These are phyloP conservation scores for Theristus sp. DNA, from an alignment of 2,888 invertebrate species.

Conservation along the genomic window DNA sequence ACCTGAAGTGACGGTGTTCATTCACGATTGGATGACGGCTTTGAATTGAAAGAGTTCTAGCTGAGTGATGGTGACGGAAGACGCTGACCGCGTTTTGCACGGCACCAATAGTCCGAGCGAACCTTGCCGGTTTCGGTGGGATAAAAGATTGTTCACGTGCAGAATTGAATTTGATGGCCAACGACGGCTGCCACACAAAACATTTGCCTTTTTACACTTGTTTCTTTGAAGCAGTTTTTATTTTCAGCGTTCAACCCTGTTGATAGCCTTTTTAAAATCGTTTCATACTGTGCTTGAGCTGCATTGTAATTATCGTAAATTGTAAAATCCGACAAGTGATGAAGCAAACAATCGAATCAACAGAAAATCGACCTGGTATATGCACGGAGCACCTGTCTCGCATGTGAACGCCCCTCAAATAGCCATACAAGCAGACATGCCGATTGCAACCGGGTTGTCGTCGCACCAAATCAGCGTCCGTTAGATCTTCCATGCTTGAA, in stretches of 20 bases:
- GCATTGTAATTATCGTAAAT: no score
- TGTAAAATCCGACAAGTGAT: no score
- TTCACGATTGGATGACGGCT: neutral
- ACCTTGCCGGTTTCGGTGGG: neutral
- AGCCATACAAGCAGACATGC: neutral
- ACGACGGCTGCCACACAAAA: no score
- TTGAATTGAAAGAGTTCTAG: neutral
- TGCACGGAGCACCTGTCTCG: constrained; percentile 68
- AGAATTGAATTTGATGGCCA: neutral
- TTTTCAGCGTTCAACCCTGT: no score
- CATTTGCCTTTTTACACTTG: no score
- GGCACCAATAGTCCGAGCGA: no score
- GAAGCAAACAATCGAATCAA: no score
- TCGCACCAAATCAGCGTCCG: neutral
- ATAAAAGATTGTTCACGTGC: neutral
- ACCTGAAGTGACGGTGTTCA: constrained; percentile 36
- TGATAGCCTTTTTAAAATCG: no score
- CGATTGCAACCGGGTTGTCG: neutral
- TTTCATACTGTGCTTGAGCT: no score
- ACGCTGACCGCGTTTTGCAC: neutral
- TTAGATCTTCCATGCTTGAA: neutral
- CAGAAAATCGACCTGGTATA: constrained; percentile 51
- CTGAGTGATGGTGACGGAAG: neutral
- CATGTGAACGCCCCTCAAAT: constrained; percentile 59
- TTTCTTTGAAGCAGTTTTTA: no score